These are phyloP conservation scores for Argya squamiceps DNA, from an alignment of 2,797 vertebrate genomes.

Conservation along the genomic window DNA sequence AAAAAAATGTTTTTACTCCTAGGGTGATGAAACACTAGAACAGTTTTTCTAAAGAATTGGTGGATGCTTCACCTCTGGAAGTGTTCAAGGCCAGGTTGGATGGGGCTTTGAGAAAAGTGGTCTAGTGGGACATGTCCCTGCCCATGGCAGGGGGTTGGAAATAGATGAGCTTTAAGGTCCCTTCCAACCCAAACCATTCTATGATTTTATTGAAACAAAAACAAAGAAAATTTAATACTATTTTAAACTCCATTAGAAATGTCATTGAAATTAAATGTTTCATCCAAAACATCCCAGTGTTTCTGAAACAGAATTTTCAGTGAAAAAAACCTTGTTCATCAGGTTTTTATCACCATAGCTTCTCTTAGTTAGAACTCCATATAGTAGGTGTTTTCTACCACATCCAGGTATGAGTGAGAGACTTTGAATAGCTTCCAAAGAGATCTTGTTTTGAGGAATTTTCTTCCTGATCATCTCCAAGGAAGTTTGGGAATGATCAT, in stretches of 20 bases:
- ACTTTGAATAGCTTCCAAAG: neutral
- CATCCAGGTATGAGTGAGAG: neutral
- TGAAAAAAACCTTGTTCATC: rapidly evolving
- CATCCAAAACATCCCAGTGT: neutral
- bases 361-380: neutral
- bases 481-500: neutral
- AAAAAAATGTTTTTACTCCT: neutral
- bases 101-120: neutral
- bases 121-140: neutral
- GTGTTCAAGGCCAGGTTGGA: neutral
- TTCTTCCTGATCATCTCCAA: neutral
- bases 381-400: neutral
- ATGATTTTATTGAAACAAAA: neutral
- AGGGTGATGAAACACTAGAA: neutral
- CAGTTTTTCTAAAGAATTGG: neutral
- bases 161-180: neutral
- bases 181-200: neutral
- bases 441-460: neutral
- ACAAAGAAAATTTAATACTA: neutral
- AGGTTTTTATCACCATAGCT: neutral
- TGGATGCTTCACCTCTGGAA: neutral
- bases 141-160: neutral
- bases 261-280: neutral
- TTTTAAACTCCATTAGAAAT: neutral
- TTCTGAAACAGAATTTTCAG: neutral